Evolutionary conservation across 2,797 vertebrate genomes (phyloP).

Genomic region (Sternarchorhynchus goeldii): DNA sequence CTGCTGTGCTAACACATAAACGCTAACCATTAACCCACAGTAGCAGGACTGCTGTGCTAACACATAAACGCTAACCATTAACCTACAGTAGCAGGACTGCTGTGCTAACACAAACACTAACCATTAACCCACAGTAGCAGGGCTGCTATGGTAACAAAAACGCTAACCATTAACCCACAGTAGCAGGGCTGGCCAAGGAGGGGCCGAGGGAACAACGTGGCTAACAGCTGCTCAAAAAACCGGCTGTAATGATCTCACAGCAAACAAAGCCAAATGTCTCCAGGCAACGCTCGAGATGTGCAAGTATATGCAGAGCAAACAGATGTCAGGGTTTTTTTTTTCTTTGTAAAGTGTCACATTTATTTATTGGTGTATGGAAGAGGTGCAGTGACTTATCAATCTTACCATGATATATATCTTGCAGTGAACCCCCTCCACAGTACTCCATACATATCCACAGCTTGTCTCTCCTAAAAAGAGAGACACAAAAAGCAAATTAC

Average conservation of each 20-base stretch:
- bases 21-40: not conserved
- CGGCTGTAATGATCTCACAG: conserved; percentile 44
- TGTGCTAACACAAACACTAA: too few species aligned
- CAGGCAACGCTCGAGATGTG: too few species aligned
- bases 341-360: too few species aligned
- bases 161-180: too few species aligned
- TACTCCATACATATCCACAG: conserved; percentile 91
- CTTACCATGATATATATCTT: conserved; percentile 89
- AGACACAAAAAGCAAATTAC: conserved; percentile 37
- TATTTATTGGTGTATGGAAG: too few species aligned
- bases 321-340: not conserved
- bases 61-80: conserved; percentile 9
- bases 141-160: too few species aligned
- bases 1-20: conserved; percentile 14
- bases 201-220: not conserved
- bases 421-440: conserved; percentile 86
- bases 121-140: too few species aligned
- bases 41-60: too few species aligned
- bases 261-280: too few species aligned
- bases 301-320: too few species aligned
- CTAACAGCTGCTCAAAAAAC: conserved; percentile 41
- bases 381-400: not conserved
- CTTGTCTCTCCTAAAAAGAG: conserved; percentile 81
- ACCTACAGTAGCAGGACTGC: too few species aligned
- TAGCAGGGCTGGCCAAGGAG: too few species aligned